Base-by-base conservation (phyloP, 2,113 vertebrate genomes). In the Silurus glanis region DNA sequence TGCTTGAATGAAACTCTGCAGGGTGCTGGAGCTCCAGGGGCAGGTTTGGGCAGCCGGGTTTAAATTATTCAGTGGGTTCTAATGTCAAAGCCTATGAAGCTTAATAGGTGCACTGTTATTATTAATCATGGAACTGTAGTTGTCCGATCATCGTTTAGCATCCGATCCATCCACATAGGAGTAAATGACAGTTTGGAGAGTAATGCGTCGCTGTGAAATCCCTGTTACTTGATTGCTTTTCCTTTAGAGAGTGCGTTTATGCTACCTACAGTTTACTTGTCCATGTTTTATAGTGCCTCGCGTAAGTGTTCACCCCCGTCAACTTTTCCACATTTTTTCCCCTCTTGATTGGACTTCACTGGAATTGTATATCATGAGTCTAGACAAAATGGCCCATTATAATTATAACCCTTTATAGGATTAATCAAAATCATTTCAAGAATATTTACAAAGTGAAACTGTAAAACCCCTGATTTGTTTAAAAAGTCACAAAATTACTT, bases 171-270 rank as follows among this genome's bases (percentile, higher is more conserved):
- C 51, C 49, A 69, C 80, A 45, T 79, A 89, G 6, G 80, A 67
- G 49, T 87, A 90, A 89, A 85, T 91, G 92, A 90, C 91, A 87
- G 91, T 92, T 90, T 93, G 92, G 92, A 94, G 92, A 91, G 89
- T 86, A 93, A 91, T 84, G 83, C 9, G 71, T 86, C 88, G 89
- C 92, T 89, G 78, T 88, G 88, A 84, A 84, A 89, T 69, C 53
- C 83, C 58, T 51, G 64, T 84, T 80, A 25, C 74, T 86, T 58
- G 80, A 82, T 87, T 89, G 90, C 85, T 88, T 67, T 85, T 82
- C 85, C 86, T 72, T 83, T 85, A 81, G 84, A 78, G 89, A 82
- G 87, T 75, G 80, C 92, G 8, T 58, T 59, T 87, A 61, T 83
- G 85, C 85, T 90, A 71, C 88, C 85, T 87, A 51, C 37, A 37